Evolutionary conservation across 2,888 invertebrate genomes (phyloP).

Genomic region (Elegia similella): DNA sequence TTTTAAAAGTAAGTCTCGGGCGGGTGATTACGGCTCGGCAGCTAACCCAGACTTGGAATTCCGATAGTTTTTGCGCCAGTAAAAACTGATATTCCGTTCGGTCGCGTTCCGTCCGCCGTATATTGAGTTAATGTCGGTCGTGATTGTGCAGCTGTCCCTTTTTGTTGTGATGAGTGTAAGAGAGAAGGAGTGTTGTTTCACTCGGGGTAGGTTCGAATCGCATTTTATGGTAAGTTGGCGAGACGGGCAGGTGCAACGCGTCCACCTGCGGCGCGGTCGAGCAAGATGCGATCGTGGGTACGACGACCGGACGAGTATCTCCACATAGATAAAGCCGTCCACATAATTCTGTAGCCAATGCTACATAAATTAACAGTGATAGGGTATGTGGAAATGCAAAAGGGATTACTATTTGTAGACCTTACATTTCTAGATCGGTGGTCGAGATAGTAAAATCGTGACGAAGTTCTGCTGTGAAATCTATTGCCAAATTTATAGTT

Average conservation of each 20-base stretch:
- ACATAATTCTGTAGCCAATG: constrained; percentile 62
- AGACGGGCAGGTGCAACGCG: constrained; percentile 70
- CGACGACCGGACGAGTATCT: constrained; percentile 67
- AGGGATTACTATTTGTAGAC: constrained; percentile 15
- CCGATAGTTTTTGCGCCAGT: constrained; percentile 78
- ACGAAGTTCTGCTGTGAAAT: constrained; percentile 9
- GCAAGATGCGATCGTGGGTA: constrained; percentile 73
- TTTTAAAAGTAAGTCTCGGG: constrained; percentile 72
- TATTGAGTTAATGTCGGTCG: constrained; percentile 78
- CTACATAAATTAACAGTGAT: constrained; percentile 51
- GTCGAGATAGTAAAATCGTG: constrained; percentile 12
- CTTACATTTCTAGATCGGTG: constrained; percentile 10
- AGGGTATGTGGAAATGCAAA: constrained; percentile 14
- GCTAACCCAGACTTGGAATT: constrained; percentile 73
- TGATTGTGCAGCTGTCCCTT: constrained; percentile 66
- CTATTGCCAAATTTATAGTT: constrained; percentile 9
- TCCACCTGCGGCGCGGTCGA: constrained; percentile 77
- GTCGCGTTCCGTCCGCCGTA: constrained; percentile 68
- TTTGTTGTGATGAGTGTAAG: constrained; percentile 46
- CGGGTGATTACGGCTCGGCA: constrained; percentile 67
- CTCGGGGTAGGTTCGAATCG: constrained; percentile 70
- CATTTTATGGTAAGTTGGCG: constrained; percentile 80
- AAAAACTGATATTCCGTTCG: constrained; percentile 79
- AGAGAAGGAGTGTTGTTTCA: constrained; percentile 65
- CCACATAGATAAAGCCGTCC: constrained; percentile 59